A percentile compares a stretch with the other conserved stretches of the same genome.
Conservation (phyloP, 2,888 invertebrate species). For the Acronicta aceris region DNA sequence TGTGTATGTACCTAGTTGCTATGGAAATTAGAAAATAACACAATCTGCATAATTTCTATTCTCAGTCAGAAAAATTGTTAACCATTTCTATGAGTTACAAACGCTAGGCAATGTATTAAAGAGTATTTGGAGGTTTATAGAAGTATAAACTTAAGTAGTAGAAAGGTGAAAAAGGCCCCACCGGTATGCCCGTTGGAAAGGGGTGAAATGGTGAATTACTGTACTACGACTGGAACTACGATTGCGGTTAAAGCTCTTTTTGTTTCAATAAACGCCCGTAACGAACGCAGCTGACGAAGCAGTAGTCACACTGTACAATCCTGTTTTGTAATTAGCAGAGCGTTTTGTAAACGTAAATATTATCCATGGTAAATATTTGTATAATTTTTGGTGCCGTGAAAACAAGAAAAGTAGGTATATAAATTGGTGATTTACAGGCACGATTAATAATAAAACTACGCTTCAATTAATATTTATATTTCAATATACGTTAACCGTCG, state of each 20-base stretch:
- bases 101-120: too few species aligned
- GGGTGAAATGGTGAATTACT: constrained; percentile 40
- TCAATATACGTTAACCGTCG: background rate
- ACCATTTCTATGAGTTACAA: too few species aligned
- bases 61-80: too few species aligned
- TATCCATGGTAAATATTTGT: too few species aligned
- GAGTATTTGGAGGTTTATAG: background rate
- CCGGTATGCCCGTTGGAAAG: constrained; percentile 24
- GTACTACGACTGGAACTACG: constrained; percentile 17
- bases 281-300: constrained; percentile 5
- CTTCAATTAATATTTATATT: constrained; percentile 1
- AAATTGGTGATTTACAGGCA: background rate
- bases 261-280: constrained; percentile 19
- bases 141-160: too few species aligned
- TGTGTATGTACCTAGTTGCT: background rate
- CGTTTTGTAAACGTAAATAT: background rate
- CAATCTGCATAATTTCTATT: background rate
- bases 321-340: constrained; percentile 19
- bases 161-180: constrained; percentile 16
- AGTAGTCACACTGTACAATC: constrained; percentile 3
- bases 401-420: too few species aligned
- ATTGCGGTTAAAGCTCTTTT: constrained; percentile 31
- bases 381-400: too few species aligned
- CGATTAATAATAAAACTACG: background rate
- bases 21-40: constrained; percentile 1